Evolutionary conservation across 2,113 vertebrate genomes (phyloP).

Genomic region (Chlamydotis undulata): DNA sequence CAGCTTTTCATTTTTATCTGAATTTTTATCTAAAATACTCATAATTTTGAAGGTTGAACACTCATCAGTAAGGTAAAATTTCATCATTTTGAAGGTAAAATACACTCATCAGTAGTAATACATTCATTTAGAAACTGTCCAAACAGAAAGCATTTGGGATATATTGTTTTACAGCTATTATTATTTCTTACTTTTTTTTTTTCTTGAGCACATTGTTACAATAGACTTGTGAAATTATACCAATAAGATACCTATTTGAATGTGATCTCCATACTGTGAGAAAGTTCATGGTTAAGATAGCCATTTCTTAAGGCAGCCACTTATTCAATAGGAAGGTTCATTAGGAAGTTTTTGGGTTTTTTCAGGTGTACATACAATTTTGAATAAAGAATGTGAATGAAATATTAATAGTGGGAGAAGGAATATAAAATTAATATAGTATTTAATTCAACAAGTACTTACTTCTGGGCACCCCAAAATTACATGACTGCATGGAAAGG

Average conservation of each 20-base stretch:
- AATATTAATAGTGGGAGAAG: not conserved
- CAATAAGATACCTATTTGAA: not conserved
- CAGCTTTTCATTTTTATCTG: not conserved
- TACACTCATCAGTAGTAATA: not conserved
- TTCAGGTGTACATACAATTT: not conserved
- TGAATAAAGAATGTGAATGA: not conserved
- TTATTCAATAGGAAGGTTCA: not conserved
- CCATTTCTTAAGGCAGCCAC: not conserved
- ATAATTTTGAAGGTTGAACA: not conserved
- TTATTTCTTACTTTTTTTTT: not conserved
- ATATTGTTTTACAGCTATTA: not conserved
- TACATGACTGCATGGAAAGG: not conserved
- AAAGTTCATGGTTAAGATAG: not conserved
- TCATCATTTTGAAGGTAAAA: no score
- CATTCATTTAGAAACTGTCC: not conserved
- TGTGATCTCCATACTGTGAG: not conserved
- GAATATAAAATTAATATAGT: not conserved
- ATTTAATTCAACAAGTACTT: not conserved
- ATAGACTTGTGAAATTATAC: not conserved
- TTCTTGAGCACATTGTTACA: not conserved
- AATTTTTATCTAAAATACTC: not conserved
- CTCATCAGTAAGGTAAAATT: no score
- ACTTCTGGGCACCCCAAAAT: not conserved
- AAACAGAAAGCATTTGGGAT: not conserved
- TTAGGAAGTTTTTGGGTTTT: not conserved